phyloP scores from a whole-genome alignment of 2,113 vertebrate species.

The Mugil cephalus region DNA sequence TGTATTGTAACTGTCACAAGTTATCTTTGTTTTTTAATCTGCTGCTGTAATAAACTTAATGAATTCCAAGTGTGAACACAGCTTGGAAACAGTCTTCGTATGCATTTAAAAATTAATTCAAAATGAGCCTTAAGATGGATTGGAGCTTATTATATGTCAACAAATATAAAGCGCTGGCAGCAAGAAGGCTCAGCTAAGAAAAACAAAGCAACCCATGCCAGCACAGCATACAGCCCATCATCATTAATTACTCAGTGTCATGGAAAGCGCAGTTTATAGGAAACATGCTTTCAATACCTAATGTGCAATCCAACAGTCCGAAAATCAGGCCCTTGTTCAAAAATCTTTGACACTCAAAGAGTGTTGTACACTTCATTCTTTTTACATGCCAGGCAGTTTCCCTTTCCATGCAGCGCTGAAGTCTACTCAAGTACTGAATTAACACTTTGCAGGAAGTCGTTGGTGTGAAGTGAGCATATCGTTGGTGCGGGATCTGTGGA shows the following conservation, averaged over 20 bases:
- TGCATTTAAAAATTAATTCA: not conserved
- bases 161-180: not conserved
- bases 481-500: constrained; percentile 25
- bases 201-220: constrained; percentile 4
- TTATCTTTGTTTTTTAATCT: constrained; percentile 27
- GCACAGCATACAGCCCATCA: constrained; percentile 25
- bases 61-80: not conserved
- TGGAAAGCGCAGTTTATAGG: constrained; percentile 49
- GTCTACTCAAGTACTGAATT: constrained; percentile 30
- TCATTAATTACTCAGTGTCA: constrained; percentile 51
- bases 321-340: constrained; percentile 62
- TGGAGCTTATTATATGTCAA: too few relatives aligned
- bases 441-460: constrained; percentile 29
- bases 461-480: constrained; percentile 19
- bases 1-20: not conserved
- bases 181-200: constrained; percentile 27
- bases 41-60: constrained; percentile 14
- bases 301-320: constrained; percentile 3
- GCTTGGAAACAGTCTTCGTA: constrained; percentile 3
- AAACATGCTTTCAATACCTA: constrained; percentile 51
- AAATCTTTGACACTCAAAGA: constrained; percentile 40
- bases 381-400: constrained; percentile 36
- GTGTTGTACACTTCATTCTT: constrained; percentile 23
- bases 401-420: constrained; percentile 23
- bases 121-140: too few relatives aligned